These are phyloP conservation scores for Sterna hirundo DNA, from an alignment of 2,113 vertebrate species.

Conservation along the genomic window DNA sequence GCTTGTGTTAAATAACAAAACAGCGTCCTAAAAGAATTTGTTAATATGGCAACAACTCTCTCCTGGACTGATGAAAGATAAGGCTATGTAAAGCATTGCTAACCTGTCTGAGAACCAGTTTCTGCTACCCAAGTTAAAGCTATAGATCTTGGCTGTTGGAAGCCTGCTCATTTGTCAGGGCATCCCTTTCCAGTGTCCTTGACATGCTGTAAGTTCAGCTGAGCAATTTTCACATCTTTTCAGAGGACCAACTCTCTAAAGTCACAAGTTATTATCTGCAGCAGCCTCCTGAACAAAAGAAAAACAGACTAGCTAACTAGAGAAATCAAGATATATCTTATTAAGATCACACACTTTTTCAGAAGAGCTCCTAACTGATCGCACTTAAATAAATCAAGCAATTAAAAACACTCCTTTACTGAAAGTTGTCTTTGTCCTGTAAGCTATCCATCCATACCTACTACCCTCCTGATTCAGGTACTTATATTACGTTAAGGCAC, in stretches of 20 bases:
- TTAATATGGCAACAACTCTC: not conserved
- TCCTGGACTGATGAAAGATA: conserved; percentile 13
- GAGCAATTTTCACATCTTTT: not conserved
- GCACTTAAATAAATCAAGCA: not conserved
- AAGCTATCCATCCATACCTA: not conserved
- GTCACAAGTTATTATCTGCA: not conserved
- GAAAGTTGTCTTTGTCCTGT: not conserved
- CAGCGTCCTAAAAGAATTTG: not conserved
- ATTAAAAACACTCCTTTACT: not conserved
- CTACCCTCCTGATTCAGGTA: not conserved
- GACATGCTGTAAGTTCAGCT: not conserved
- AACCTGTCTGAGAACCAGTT: not conserved
- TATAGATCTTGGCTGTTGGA: not conserved
- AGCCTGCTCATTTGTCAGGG: not conserved
- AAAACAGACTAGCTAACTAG: not conserved
- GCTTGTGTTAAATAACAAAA: conserved; percentile 22
- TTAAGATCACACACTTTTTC: not conserved
- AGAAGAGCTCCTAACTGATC: not conserved
- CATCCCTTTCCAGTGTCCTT: not conserved
- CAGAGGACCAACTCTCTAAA: not conserved
- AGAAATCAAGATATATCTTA: not conserved
- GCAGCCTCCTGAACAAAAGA: not conserved
- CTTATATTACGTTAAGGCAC: not conserved
- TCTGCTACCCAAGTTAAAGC: not conserved
- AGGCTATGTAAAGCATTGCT: not conserved